These are phyloP conservation scores for Marisa cornuarietis DNA, from an alignment of 1,140 invertebrate genomes.

Conservation along the genomic window DNA sequence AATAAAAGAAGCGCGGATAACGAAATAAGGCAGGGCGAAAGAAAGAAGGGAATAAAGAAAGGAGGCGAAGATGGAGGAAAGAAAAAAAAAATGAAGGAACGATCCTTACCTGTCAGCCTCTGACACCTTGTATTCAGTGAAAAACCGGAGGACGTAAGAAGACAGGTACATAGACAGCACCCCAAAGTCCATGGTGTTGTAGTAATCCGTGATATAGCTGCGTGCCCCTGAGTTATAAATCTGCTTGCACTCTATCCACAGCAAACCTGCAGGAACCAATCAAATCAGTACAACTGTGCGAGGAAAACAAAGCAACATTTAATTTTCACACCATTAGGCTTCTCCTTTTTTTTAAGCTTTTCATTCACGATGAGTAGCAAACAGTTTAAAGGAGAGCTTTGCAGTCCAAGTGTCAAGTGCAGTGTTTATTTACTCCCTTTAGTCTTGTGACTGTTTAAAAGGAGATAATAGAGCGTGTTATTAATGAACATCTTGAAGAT, in stretches of 20 bases:
- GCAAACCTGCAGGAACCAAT: constrained; percentile 54
- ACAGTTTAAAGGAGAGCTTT: too few relatives aligned
- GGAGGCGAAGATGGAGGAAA: too few relatives aligned
- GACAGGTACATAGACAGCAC: constrained; percentile 65
- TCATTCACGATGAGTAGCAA: not conserved
- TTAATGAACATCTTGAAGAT: too few relatives aligned
- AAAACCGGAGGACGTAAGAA: constrained; percentile 64
- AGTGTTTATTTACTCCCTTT: too few relatives aligned
- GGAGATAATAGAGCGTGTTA: too few relatives aligned
- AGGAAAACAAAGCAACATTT: not conserved
- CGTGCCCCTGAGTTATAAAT: constrained; percentile 62
- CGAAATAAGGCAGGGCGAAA: too few relatives aligned
- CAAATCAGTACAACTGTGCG: not conserved
- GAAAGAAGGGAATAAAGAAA: too few relatives aligned
- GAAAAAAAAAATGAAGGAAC: too few relatives aligned
- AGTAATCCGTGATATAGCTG: constrained; percentile 64
- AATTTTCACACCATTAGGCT: not conserved
- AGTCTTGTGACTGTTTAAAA: too few relatives aligned
- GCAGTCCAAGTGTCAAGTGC: too few relatives aligned
- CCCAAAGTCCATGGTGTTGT: constrained; percentile 65
- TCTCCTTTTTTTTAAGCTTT: too few relatives aligned
- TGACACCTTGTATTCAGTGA: constrained; percentile 57
- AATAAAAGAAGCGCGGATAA: too few relatives aligned
- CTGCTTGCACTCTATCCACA: constrained; percentile 67
- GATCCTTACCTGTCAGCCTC: constrained; percentile 55